These are phyloP conservation scores for Chelonoidis abingdonii DNA, from an alignment of 2,113 vertebrate species.

Conservation along the genomic window DNA sequence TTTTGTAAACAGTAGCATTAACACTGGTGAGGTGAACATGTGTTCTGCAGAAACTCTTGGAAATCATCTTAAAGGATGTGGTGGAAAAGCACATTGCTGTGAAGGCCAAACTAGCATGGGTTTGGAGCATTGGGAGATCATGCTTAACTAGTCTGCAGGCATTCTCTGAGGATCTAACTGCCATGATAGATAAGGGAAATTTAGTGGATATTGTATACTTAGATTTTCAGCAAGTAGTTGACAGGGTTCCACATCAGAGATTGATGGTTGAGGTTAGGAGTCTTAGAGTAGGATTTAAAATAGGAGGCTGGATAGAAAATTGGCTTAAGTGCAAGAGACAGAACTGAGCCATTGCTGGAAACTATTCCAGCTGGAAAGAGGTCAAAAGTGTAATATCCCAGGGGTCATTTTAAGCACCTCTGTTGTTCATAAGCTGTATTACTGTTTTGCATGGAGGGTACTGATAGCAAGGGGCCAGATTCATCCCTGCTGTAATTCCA, in stretches of 20 bases:
- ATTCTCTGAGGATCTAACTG: slow-evolving; percentile 21
- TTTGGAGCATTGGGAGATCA: slow-evolving; percentile 31
- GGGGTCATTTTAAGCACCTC: neutral
- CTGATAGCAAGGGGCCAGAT: neutral
- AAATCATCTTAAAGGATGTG: slow-evolving; percentile 54
- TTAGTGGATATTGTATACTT: neutral
- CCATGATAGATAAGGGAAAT: neutral
- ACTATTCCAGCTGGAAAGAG: slow-evolving; percentile 16
- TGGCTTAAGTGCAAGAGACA: neutral
- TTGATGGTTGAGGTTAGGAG: neutral
- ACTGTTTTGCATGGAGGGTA: neutral
- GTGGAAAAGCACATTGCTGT: neutral
- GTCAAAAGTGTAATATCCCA: neutral
- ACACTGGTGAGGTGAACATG: slow-evolving; percentile 18
- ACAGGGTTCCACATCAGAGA: slow-evolving; percentile 11
- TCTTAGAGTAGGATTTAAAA: neutral
- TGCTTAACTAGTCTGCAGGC: slow-evolving; percentile 12
- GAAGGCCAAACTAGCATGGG: neutral
- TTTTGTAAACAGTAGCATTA: neutral
- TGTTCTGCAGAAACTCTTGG: slow-evolving; percentile 61
- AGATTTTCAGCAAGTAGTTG: slow-evolving; percentile 35
- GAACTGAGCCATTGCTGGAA: neutral
- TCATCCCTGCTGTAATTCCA: neutral
- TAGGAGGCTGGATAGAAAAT: neutral
- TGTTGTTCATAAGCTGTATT: slow-evolving; percentile 23